phyloP scores from a whole-genome alignment of 2,888 invertebrate genomes.

The Chaetoderma sp. region DNA sequence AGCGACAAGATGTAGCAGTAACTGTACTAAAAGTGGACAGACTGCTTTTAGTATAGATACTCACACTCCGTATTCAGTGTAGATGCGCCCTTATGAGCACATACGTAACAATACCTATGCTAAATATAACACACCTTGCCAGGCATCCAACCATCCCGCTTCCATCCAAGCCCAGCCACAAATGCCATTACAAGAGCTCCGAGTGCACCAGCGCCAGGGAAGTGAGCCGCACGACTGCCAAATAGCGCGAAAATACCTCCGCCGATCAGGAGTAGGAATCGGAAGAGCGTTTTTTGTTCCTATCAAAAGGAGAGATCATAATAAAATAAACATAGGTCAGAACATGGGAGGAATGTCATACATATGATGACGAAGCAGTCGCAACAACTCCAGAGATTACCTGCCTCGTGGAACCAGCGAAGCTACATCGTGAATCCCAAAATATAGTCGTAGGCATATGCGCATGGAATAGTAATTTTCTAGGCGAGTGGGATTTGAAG shows the following conservation, averaged over 20 bases:
- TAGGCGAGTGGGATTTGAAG: no score
- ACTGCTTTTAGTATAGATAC: no score
- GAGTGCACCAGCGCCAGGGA: slow-evolving; percentile 77
- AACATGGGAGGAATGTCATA: not conserved
- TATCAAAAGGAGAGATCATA: not conserved
- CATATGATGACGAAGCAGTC: not conserved
- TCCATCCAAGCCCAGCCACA: slow-evolving; percentile 61
- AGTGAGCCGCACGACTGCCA: slow-evolving; percentile 85
- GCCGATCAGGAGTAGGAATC: slow-evolving; percentile 82
- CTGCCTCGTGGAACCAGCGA: no score
- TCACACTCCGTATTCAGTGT: no score
- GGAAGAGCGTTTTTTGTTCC: slow-evolving; percentile 30
- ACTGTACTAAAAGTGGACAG: no score
- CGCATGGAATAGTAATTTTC: no score
- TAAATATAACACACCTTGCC: slow-evolving; percentile 1
- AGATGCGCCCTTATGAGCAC: no score
- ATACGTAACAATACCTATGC: no score
- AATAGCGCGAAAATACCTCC: slow-evolving; percentile 87
- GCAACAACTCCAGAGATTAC: no score
- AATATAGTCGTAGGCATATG: no score
- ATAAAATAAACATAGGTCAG: not conserved
- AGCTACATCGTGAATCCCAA: no score
- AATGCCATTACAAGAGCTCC: slow-evolving; percentile 71
- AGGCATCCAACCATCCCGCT: slow-evolving; percentile 37
- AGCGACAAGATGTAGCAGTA: no score